Evolutionary conservation across 2,113 vertebrate species (phyloP), one percentile per base, ranked within the genome.

Genomic region (Lethenteron camtschaticum): DNA sequence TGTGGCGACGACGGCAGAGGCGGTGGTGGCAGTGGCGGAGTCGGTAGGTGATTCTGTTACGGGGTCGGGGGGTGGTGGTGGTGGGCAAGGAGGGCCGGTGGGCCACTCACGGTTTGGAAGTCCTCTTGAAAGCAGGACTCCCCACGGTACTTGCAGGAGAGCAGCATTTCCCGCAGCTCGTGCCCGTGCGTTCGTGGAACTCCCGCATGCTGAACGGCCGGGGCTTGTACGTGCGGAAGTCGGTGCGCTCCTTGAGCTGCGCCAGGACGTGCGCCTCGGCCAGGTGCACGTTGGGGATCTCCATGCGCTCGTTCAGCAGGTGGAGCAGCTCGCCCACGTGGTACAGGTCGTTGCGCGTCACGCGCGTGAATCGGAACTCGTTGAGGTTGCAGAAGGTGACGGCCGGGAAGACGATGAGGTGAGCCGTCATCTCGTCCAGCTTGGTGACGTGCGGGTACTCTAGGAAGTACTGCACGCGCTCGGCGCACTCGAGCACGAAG

Each of bases 351-450:
- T 99, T 99, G 80, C 90, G 90, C 77, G 89, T 96, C 73, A 99
- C 89, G 18, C 87, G 81, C 77, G 85, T 87, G 79, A 96, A 99
- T 41, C 94, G 90, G 14, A 99, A 99, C 77, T 94, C 86, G 60
- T 99, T 99, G 79, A 99, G 90, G 81, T 99, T 99, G 86, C 94
- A 99, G 84, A 99, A 85, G 76, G 94, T 99, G 81, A 99, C 78
- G 1, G 90, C 82, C 0, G 94, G 94, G 79, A 96, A 99, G 71
- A 81, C 78, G 79, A 99, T 86, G 75, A 79, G 76, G 70, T 81
- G 79, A 72, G 89, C 80, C 0, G 88, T 79, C 81, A 97, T 83
- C 81, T 97, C 94, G 6, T 99, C 94, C 73, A 99, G 88, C 76
- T 92, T 95, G 80, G 94, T 99, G 80, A 96, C 84, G 11, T 99